These are phyloP conservation scores for Ennomos quercinarius DNA, from an alignment of 2,888 invertebrate species.

Conservation along the genomic window DNA sequence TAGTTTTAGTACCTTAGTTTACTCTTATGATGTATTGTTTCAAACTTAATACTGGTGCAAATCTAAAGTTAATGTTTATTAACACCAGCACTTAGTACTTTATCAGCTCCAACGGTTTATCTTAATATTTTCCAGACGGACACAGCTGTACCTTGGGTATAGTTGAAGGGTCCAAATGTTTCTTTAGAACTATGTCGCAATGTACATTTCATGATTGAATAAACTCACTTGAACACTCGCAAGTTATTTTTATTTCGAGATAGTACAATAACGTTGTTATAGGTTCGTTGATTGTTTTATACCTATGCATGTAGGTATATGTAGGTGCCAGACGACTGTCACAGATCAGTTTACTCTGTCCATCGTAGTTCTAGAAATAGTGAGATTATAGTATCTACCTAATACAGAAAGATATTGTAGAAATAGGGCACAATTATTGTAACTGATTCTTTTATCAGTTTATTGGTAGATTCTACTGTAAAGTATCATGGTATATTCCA, in stretches of 20 bases:
- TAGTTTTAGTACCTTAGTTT: too few species aligned
- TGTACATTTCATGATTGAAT: not conserved
- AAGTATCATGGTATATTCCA: too few species aligned
- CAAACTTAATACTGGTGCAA: too few species aligned
- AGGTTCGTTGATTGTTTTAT: too few species aligned
- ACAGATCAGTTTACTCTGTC: not conserved
- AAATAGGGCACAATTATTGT: too few species aligned
- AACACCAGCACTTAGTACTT: conserved; percentile 10
- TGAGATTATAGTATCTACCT: too few species aligned
- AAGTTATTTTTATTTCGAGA: conserved; percentile 3
- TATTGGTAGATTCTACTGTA: too few species aligned
- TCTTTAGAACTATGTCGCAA: conserved; percentile 9
- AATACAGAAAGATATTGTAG: too few species aligned
- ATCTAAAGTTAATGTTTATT: conserved; percentile 9
- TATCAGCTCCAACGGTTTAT: conserved; percentile 9
- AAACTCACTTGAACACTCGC: not conserved
- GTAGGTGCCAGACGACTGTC: not conserved
- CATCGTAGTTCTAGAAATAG: too few species aligned
- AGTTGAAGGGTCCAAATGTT: conserved; percentile 3
- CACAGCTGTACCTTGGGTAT: conserved; percentile 14
- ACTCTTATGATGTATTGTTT: too few species aligned
- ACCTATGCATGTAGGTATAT: not conserved
- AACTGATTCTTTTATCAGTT: too few species aligned
- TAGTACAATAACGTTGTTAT: not conserved
- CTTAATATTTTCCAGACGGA: conserved; percentile 19